Evolutionary conservation across 2,113 vertebrate species (phyloP).

Genomic region (Lamprotornis superbus): DNA sequence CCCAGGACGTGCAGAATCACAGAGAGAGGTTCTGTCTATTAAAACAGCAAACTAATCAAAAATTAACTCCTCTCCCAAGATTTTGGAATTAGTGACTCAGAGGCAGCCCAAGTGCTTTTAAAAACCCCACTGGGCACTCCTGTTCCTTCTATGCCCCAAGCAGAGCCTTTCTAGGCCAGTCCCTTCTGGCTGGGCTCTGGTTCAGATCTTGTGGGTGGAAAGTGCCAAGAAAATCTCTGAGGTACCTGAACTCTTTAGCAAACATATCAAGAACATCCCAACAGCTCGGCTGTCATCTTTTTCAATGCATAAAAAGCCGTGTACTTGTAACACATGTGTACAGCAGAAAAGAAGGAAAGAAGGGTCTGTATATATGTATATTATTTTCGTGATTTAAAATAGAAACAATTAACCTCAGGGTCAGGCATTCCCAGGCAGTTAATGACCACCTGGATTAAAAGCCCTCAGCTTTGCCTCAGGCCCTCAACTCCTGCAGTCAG

Average conservation of each 20-base stretch:
- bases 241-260: background rate
- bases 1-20: background rate
- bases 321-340: background rate
- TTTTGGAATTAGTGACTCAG: background rate
- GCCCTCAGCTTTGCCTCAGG: slow-evolving; percentile 66
- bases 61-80: background rate
- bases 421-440: slow-evolving; percentile 69
- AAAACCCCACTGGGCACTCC: background rate
- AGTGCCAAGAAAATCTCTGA: background rate
- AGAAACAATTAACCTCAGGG: slow-evolving; percentile 69
- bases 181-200: background rate
- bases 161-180: background rate
- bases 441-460: slow-evolving; percentile 73
- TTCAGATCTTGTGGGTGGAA: background rate
- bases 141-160: background rate
- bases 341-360: background rate
- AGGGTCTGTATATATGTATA: background rate
- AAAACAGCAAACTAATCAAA: background rate
- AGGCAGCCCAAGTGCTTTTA: background rate
- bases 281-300: background rate
- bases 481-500: slow-evolving; percentile 62
- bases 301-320: background rate
- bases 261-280: background rate
- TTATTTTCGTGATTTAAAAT: slow-evolving; percentile 63
- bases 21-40: background rate